Conservation (phyloP, 2,797 vertebrate species). For the Mycteria americana region DNA sequence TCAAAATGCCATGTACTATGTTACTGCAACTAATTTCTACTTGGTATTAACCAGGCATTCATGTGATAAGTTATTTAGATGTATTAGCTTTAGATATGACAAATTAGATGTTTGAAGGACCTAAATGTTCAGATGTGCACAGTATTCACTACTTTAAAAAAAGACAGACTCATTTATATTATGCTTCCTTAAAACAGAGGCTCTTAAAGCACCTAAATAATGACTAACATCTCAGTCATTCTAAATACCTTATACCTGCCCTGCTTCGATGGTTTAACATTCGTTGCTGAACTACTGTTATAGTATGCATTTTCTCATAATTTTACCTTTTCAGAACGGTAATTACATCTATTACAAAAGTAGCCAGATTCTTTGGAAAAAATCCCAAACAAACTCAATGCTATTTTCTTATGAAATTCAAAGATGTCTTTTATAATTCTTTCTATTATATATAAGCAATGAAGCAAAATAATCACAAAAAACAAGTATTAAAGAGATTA, state of each 20-base stretch:
- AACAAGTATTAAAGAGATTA: slow-evolving; percentile 49
- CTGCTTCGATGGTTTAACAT: background rate
- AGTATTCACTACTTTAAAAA: background rate
- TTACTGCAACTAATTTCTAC: background rate
- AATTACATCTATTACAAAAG: slow-evolving; percentile 45
- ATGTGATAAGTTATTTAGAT: background rate
- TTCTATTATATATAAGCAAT: slow-evolving; percentile 27
- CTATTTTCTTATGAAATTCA: background rate
- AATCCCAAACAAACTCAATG: slow-evolving; percentile 1
- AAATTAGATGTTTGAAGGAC: background rate
- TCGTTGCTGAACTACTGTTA: slow-evolving; percentile 6
- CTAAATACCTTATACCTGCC: background rate
- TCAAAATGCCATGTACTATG: background rate
- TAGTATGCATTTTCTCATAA: slow-evolving; percentile 27
- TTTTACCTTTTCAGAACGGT: slow-evolving; percentile 22
- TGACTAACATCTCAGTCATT: background rate
- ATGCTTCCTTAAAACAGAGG: background rate
- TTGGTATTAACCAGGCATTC: background rate
- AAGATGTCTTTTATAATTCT: slow-evolving; percentile 42
- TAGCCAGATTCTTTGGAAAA: slow-evolving; percentile 27
- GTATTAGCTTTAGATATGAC: background rate
- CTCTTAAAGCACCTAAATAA: background rate
- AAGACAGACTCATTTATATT: background rate
- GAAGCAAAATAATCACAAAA: slow-evolving; percentile 49
- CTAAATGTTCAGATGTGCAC: background rate